Conservation (phyloP, 2,888 invertebrate genomes). For the Euplagia quadripunctaria region DNA sequence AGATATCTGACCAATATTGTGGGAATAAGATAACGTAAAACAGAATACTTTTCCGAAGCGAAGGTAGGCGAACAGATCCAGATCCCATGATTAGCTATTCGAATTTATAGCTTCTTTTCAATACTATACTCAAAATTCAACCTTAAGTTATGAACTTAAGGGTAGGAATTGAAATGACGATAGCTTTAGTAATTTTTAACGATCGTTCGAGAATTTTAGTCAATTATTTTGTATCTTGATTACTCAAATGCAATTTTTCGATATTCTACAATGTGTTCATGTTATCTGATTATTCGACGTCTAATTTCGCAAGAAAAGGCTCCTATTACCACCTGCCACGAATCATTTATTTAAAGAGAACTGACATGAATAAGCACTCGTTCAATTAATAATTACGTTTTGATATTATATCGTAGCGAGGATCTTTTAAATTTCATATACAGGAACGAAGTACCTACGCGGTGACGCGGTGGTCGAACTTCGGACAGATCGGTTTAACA, state of each 20-base stretch:
- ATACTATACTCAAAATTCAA: conserved; percentile 14
- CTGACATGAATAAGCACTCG: conserved; percentile 46
- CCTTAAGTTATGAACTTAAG: conserved; percentile 11
- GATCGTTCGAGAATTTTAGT: conserved; percentile 24
- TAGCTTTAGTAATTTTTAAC: conserved; percentile 2
- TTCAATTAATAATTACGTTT: conserved; percentile 31
- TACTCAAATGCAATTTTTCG: conserved; percentile 43
- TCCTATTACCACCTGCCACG: conserved; percentile 49
- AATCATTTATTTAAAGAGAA: conserved; percentile 40
- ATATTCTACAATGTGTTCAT: conserved; percentile 32
- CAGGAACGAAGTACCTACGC: too few species aligned
- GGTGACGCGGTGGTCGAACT: too few species aligned
- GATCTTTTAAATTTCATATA: background rate
- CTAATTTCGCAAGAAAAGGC: conserved; percentile 46
- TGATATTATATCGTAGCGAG: conserved; percentile 29
- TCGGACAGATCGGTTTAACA: too few species aligned
- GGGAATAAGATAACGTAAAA: conserved; percentile 29
- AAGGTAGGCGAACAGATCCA: conserved; percentile 34
- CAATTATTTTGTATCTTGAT: conserved; percentile 35
- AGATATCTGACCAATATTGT: conserved; percentile 20
- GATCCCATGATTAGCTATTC: conserved; percentile 37
- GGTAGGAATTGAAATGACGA: background rate
- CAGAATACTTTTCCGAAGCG: conserved; percentile 32
- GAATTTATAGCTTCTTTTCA: conserved; percentile 21
- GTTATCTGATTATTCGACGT: conserved; percentile 40